A percentile compares a stretch with the other conserved stretches of the same genome.
phyloP scores from a whole-genome alignment of 2,888 invertebrate species.

The Magallana nippona region DNA sequence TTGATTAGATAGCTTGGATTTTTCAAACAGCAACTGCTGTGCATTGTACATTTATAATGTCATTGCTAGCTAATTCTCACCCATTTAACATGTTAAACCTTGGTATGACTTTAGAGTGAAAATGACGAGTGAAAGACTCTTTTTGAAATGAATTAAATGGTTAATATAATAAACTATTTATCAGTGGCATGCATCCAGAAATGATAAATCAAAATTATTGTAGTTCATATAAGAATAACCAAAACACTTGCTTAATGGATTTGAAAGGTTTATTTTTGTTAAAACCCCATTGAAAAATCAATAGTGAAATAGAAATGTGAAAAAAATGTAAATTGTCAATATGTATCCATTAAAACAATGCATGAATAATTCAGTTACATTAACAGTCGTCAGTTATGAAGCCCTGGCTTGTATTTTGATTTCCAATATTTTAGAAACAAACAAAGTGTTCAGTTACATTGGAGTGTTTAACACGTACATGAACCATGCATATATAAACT shows the following conservation, averaged over 20 bases:
- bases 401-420: not conserved
- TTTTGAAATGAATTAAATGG: not conserved
- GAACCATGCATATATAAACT: not conserved
- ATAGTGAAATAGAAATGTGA: not conserved
- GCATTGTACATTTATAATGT: too few relatives aligned
- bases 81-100: too few relatives aligned
- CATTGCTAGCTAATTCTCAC: too few relatives aligned
- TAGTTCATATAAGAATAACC: not conserved
- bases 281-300: slow-evolving; percentile 5
- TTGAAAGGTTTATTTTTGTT: slow-evolving; percentile 6
- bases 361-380: not conserved
- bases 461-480: too few relatives aligned
- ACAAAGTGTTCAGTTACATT: slow-evolving; percentile 6
- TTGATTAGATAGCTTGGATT: too few relatives aligned
- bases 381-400: not conserved
- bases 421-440: not conserved
- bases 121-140: too few relatives aligned
- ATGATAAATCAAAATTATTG: not conserved
- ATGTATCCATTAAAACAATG: not conserved
- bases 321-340: not conserved
- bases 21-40: too few relatives aligned
- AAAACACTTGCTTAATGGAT: not conserved
- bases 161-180: not conserved
- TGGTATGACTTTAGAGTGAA: too few relatives aligned
- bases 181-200: not conserved